These are phyloP conservation scores for Nannoperca australis DNA, from an alignment of 2,797 vertebrate genomes.

Conservation along the genomic window DNA sequence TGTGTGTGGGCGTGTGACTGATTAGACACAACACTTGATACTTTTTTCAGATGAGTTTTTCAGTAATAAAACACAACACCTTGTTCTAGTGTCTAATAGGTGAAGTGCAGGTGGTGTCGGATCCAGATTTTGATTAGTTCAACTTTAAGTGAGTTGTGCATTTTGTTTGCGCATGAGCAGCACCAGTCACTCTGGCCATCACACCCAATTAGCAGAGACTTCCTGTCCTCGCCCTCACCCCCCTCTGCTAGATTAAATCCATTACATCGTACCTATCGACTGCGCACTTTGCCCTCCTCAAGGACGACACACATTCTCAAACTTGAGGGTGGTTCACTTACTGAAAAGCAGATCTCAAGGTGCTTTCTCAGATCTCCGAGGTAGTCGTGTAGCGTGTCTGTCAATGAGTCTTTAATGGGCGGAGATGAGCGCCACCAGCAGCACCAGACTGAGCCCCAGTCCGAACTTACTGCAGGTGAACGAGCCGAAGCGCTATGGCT, in stretches of 20 bases:
- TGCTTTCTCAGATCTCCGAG: background rate
- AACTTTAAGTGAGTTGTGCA: background rate
- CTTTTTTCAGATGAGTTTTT: conserved; percentile 29
- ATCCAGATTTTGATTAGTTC: background rate
- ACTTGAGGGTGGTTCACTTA: background rate
- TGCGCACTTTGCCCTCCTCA: conserved; percentile 76
- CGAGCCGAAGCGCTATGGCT: conserved; percentile 88
- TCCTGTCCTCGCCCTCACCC: conserved; percentile 70
- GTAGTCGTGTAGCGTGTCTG: background rate
- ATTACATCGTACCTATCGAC: conserved; percentile 71
- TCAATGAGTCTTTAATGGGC: conserved; percentile 55
- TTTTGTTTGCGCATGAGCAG: conserved; percentile 24
- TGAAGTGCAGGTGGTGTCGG: background rate
- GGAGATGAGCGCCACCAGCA: conserved; percentile 77
- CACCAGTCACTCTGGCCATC: conserved; percentile 51
- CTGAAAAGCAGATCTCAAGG: background rate
- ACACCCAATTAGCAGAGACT: conserved; percentile 79
- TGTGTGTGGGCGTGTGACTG: conserved; percentile 51
- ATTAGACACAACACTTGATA: conserved; percentile 46
- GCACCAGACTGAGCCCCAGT: conserved; percentile 73
- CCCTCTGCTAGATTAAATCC: conserved; percentile 78
- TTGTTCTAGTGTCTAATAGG: conserved; percentile 2
- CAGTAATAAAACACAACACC: background rate
- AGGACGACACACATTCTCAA: conserved; percentile 73
- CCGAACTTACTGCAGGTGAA: conserved; percentile 87